Evolutionary conservation across 2,797 vertebrate species (phyloP), one percentile per base, ranked within the genome.

Genomic region (Perodicticus potto): DNA sequence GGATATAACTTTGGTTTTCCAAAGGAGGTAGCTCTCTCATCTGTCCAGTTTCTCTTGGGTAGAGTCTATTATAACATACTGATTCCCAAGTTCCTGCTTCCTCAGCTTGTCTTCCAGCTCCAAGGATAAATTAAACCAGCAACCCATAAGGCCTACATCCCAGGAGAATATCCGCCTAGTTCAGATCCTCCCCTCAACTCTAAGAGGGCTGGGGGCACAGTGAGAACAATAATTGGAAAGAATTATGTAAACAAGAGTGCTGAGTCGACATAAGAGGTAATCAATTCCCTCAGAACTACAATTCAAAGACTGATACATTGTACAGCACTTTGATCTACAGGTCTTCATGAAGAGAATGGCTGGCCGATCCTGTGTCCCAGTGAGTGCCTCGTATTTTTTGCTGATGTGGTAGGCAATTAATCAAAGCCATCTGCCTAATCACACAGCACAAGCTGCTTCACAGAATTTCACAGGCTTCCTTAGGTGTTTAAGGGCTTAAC

Each of bases 381-480:
- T 3, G 3, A 43, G 32, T 17, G 11, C 77, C 34, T 22, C 3
- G 9, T 7, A n/a, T n/a, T 45, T 59, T 85, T 57, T 81, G 32
- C 49, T 67, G 37, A 84, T 37, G 40, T 67, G 37, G 61, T 67
- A 27, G 76, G 65, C 55, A 73, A 49, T 57, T 69, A 70, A 32
- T 69, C 53, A 78, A 69, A 95, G 86, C 88, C 65, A 53, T 67
- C 65, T 22, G 84, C 57, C 72, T 77, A 22, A 20, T 85, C 78
- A 10, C 19, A 34, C 10, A 43, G 49, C 86, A 53, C 5, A 61
- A 55, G n/a, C 67, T 40, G 12, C 70, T 57, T 74, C 63, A 86
- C 19, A 76, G 77, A 95, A 53, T 6, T 59, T 16, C 65, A 32
- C 5, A 12, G 29, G n/a, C 77, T 67, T 73, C 63, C 74, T 23